These are phyloP conservation scores for Ceuthmochares aereus DNA, from an alignment of 2,113 vertebrate genomes.

Conservation along the genomic window DNA sequence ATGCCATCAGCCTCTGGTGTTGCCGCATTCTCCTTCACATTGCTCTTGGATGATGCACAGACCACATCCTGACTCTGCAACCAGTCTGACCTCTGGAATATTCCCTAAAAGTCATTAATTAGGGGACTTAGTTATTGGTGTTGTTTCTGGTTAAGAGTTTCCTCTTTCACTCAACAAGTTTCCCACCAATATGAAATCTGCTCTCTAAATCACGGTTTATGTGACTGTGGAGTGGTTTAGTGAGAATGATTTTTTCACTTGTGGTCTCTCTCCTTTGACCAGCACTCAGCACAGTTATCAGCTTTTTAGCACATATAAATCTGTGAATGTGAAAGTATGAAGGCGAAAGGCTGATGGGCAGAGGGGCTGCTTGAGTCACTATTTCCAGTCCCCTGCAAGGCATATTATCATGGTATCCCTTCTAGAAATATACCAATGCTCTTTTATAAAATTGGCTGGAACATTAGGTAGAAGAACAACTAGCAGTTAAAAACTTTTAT, in stretches of 20 bases:
- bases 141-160: background rate
- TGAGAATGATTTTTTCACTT: background rate
- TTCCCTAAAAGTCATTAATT: background rate
- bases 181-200: background rate
- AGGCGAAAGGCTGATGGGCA: background rate
- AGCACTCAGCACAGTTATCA: background rate
- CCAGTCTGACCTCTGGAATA: background rate
- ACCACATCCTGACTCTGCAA: background rate
- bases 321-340: background rate
- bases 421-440: background rate
- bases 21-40: background rate
- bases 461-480: background rate
- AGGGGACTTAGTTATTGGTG: background rate
- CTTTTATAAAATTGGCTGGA: background rate
- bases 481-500: rapidly evolving
- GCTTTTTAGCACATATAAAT: background rate
- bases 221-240: background rate
- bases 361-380: background rate
- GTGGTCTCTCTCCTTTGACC: background rate
- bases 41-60: background rate
- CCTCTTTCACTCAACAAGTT: background rate
- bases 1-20: too few relatives aligned
- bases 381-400: background rate
- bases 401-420: background rate
- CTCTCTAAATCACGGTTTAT: background rate